Evolutionary conservation across 2,113 vertebrate species (phyloP).

Genomic region (Lucifuga dentata): DNA sequence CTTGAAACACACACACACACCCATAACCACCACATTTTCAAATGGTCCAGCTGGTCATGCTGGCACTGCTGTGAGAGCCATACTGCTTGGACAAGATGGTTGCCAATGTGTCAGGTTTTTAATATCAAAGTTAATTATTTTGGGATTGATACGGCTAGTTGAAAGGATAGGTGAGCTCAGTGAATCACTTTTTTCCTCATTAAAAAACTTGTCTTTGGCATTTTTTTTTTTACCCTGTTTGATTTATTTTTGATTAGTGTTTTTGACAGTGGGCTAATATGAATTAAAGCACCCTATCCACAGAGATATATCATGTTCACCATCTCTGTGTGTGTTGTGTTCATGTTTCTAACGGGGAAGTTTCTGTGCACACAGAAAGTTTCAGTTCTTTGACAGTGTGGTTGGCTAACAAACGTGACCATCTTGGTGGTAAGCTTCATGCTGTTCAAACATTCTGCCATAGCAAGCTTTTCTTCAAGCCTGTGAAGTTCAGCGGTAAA

Average conservation of each 20-base stretch:
- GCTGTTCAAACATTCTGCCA: constrained; percentile 46
- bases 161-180: constrained; percentile 9
- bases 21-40: constrained; percentile 21
- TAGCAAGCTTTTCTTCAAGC: constrained; percentile 44
- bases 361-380: not conserved
- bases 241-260: not conserved
- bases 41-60: constrained; percentile 33
- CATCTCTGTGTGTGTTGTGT: not conserved
- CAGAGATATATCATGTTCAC: not conserved
- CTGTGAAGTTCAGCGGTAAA: constrained; percentile 62
- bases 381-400: constrained; percentile 15
- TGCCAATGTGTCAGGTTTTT: constrained; percentile 10
- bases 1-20: constrained; percentile 14
- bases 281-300: not conserved
- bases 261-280: not conserved
- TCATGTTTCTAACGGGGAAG: too few species aligned
- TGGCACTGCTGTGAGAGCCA: constrained; percentile 6
- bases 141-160: constrained; percentile 9
- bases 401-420: not conserved
- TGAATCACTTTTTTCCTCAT: too few species aligned
- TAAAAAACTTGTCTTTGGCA: too few species aligned
- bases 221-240: too few species aligned
- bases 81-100: not conserved
- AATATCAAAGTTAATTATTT: constrained; percentile 26
- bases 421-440: constrained; percentile 32